A percentile compares a stretch with the other conserved stretches of the same genome.
Conservation (phyloP, 2,888 invertebrate genomes). For the Oscheius sp. region DNA sequence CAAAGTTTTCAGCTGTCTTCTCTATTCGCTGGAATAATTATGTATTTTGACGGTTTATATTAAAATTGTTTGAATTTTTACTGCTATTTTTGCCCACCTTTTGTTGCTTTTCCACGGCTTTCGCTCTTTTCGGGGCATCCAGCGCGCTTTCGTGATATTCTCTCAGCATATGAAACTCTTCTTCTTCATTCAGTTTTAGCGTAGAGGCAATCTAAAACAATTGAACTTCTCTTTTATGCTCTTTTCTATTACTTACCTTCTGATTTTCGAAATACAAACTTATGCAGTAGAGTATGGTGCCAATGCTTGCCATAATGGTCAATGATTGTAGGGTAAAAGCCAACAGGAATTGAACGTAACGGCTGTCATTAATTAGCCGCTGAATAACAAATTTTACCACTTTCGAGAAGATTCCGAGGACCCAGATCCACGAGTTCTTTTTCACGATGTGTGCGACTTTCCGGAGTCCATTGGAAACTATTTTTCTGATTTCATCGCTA, state of each 20-base stretch:
- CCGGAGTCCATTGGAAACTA: neutral
- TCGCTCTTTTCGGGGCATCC: neutral
- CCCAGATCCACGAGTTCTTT: neutral
- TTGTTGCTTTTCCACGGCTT: neutral
- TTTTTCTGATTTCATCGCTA: neutral
- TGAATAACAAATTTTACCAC: neutral
- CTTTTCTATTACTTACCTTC: neutral
- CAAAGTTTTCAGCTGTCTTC: neutral
- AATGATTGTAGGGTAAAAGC: neutral
- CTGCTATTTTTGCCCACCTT: neutral
- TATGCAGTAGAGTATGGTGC: constrained; percentile 16
- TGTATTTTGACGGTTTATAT: too few species aligned
- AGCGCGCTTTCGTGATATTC: neutral
- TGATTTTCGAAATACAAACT: neutral
- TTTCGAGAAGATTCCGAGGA: neutral
- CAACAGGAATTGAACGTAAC: neutral
- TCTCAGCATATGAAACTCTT: constrained; percentile 6
- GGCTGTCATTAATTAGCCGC: neutral
- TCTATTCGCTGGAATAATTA: neutral
- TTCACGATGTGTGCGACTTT: neutral
- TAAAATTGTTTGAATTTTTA: too few species aligned
- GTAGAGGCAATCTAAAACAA: constrained; percentile 5
- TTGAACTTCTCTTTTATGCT: neutral
- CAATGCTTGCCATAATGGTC: neutral
- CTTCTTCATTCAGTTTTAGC: neutral